Evolutionary conservation across 2,888 invertebrate genomes (phyloP), one percentile per base, ranked within the genome.

Genomic region (Noctua comes): DNA sequence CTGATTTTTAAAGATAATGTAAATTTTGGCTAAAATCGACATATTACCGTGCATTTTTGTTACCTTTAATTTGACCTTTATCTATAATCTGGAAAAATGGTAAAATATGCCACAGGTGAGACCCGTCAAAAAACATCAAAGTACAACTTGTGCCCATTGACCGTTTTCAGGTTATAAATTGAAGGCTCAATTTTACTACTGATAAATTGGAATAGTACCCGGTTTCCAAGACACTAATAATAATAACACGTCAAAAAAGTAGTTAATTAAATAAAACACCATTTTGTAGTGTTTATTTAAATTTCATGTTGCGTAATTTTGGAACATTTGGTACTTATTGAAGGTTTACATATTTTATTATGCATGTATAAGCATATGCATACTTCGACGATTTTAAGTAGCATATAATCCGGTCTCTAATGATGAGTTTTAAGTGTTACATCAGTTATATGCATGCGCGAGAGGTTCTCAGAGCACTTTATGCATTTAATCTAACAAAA

Each of bases 401-500:
- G 36, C 10, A 64, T 64, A 2, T 36, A 64, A 18, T 64, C 10
- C 64, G 5, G 31, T 10, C 31, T 21, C 11, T 64, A 64, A 36
- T 21, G 5, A 1, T 21, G 36, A 64, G 31, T 64, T 64, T 79
- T 27, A 76, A 86, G 77, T 80, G 77, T 77, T 31, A 68, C 59
- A 73, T n/a, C n/a, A n/a, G n/a, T n/a, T n/a, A n/a, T n/a, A n/a
- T 80, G 59, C 76, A 76, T 77, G 72, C 27, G n/a, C 62, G n/a
- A 70, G 62, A 66, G 54, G 40, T 48, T 54, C 76, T 73, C 66
- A 64, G 21, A 27, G 27, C n/a, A 77, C 77, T 73, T 75, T 69
- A 82, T 86, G 46, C 64, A 75, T 78, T 79, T 43, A 57, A 80
- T 84, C 46, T 51, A 81, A 86, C 84, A 86, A 79, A 79, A 78